Percentiles rank a stretch among this genome's conserved stretches.
These are phyloP conservation scores for Drosophila teissieri DNA, from an alignment of 1,140 invertebrate genomes.

Conservation along the genomic window DNA sequence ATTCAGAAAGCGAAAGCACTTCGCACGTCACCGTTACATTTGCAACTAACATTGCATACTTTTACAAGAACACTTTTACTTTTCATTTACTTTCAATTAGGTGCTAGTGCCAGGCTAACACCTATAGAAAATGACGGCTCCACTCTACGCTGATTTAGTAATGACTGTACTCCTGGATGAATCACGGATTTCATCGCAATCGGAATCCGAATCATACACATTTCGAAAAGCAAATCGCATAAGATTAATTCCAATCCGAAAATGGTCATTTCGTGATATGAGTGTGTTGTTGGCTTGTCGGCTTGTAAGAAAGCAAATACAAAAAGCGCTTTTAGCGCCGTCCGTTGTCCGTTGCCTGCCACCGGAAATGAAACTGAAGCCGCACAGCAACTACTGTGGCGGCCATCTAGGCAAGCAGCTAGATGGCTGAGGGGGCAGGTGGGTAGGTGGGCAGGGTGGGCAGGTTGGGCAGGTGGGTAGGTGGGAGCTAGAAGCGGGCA, in stretches of 20 bases:
- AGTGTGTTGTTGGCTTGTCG: constrained; percentile 13
- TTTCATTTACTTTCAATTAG: not conserved
- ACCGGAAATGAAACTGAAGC: constrained; percentile 79
- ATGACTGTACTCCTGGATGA: constrained; percentile 47
- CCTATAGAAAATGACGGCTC: too few relatives aligned
- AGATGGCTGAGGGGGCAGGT: not conserved
- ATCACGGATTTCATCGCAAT: constrained; percentile 44
- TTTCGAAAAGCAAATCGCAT: constrained; percentile 24
- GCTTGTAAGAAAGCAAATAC: constrained; percentile 45
- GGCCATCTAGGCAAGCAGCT: constrained; percentile 19
- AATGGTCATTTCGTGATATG: constrained; percentile 46
- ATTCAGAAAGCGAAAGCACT: not conserved
- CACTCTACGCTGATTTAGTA: not conserved
- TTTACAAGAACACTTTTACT: constrained; percentile 3
- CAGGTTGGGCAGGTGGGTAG: not conserved
- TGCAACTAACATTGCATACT: not conserved
- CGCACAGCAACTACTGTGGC: constrained; percentile 45
- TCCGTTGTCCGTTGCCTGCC: constrained; percentile 57
- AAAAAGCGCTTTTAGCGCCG: constrained; percentile 55
- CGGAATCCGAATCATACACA: constrained; percentile 54
- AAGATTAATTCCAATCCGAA: constrained; percentile 51
- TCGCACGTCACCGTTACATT: not conserved
- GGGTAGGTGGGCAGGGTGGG: not conserved
- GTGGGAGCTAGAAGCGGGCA: constrained; percentile 2
- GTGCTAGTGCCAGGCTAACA: not conserved